Conservation (phyloP, 2,113 vertebrate species). For the Vidua chalybeata region DNA sequence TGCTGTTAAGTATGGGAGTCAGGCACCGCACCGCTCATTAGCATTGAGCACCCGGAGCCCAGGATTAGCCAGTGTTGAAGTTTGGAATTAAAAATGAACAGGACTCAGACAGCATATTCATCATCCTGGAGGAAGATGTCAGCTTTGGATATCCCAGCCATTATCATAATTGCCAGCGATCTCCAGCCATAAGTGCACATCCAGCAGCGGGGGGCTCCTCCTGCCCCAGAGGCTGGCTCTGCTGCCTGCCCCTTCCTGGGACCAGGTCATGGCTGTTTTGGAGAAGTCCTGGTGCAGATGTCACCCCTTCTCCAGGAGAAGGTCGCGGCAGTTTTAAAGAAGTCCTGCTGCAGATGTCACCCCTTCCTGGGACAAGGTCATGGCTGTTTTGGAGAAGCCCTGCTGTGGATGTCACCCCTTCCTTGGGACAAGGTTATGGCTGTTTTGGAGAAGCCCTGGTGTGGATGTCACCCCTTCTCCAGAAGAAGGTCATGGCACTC, state of each 20-base stretch:
- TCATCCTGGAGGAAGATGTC: conserved; percentile 45
- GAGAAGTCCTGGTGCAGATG: background rate
- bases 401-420: too few relatives aligned
- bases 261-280: background rate
- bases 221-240: background rate
- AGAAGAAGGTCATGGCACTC: background rate
- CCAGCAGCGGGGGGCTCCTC: background rate
- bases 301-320: background rate
- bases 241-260: background rate
- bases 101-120: conserved; percentile 54
- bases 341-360: background rate
- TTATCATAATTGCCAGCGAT: conserved; percentile 32
- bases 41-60: background rate
- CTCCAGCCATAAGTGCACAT: background rate
- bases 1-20: conserved; percentile 26
- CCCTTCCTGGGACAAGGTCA: background rate
- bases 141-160: conserved; percentile 14
- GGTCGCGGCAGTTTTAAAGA: background rate
- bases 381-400: too few relatives aligned
- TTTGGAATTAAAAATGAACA: conserved; percentile 61
- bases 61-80: background rate
- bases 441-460: too few relatives aligned
- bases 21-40: background rate
- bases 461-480: too few relatives aligned
- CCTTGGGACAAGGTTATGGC: too few relatives aligned